Evolutionary conservation across 2,113 vertebrate species (phyloP).

Genomic region (Osmerus eperlanus): DNA sequence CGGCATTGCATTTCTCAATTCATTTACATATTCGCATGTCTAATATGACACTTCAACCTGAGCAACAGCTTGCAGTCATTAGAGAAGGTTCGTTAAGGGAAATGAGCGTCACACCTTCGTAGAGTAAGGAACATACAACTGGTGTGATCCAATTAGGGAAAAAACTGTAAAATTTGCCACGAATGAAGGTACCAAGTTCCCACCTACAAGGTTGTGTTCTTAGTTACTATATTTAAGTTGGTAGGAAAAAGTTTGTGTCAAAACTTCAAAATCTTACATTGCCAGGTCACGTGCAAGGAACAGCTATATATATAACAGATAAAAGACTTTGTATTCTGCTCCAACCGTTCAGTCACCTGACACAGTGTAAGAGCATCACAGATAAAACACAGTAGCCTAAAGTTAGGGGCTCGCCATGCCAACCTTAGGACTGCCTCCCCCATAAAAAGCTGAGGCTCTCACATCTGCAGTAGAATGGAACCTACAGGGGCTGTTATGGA

Average conservation of each 20-base stretch:
- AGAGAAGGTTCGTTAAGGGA: constrained; percentile 10
- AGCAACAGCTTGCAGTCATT: constrained; percentile 6
- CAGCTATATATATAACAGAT: too few relatives aligned
- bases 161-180: background rate
- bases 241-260: too few relatives aligned
- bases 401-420: constrained; percentile 10
- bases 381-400: constrained; percentile 2
- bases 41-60: constrained; percentile 1
- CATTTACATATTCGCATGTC: constrained; percentile 11
- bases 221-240: too few relatives aligned
- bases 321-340: too few relatives aligned
- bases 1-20: background rate
- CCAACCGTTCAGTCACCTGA: too few relatives aligned
- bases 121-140: background rate
- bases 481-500: background rate
- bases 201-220: too few relatives aligned
- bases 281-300: too few relatives aligned
- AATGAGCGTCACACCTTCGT: background rate
- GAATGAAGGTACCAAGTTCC: too few relatives aligned
- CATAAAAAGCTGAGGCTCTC: constrained; percentile 11
- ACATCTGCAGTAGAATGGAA: background rate
- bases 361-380: background rate
- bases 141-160: background rate
- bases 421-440: background rate
- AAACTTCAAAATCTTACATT: too few relatives aligned